phyloP scores from a whole-genome alignment of 2,888 invertebrate genomes.

The Dromius quadrimaculatus region DNA sequence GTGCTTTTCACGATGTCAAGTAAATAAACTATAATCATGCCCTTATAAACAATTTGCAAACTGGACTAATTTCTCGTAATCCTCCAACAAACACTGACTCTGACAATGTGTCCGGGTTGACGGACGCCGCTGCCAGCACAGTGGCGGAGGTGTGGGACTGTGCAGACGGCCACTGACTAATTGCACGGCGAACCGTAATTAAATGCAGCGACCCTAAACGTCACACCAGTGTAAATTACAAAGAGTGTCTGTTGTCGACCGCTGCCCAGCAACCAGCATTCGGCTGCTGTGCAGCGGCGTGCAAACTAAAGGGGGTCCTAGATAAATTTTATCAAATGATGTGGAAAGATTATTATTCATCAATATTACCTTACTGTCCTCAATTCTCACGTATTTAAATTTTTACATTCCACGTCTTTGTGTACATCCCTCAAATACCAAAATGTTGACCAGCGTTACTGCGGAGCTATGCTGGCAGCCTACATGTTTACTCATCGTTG shows the following conservation, averaged over 20 bases:
- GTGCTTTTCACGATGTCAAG: not conserved
- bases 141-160: slow-evolving; percentile 7
- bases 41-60: slow-evolving; percentile 22
- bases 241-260: slow-evolving; percentile 40
- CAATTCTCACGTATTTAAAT: too few relatives aligned
- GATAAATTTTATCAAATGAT: slow-evolving; percentile 1
- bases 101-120: not conserved
- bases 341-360: too few relatives aligned
- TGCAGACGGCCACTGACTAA: slow-evolving; percentile 43
- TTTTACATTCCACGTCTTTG: too few relatives aligned
- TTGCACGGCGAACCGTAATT: slow-evolving; percentile 48
- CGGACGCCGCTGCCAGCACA: not conserved
- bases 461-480: not conserved
- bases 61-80: slow-evolving; percentile 10
- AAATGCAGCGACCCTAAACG: slow-evolving; percentile 50
- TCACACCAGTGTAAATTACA: slow-evolving; percentile 48
- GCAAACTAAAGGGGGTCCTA: not conserved
- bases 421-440: too few relatives aligned
- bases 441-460: not conserved
- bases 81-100: too few relatives aligned
- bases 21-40: not conserved
- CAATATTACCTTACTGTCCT: too few relatives aligned
- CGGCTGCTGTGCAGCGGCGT: not conserved
- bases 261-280: slow-evolving; percentile 10
- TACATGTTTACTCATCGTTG: slow-evolving; percentile 16